These are phyloP conservation scores for Drosophila insularis DNA, from an alignment of 1,140 invertebrate genomes.

Conservation along the genomic window DNA sequence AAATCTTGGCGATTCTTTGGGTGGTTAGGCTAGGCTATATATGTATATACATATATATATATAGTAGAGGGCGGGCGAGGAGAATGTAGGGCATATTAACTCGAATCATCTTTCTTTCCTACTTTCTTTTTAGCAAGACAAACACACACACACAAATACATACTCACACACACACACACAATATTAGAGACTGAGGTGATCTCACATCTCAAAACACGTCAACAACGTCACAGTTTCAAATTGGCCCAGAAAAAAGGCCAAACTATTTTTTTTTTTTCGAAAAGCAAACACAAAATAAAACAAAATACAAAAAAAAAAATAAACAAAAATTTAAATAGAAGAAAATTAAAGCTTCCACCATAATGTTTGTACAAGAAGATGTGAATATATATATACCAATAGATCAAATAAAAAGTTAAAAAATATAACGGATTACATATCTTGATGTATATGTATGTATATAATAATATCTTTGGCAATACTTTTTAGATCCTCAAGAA, in stretches of 20 bases:
- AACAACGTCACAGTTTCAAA: conserved; percentile 81
- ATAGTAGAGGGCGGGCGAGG: not conserved
- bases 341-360: not conserved
- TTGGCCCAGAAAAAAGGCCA: conserved; percentile 58
- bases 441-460: not conserved
- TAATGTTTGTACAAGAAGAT: not conserved
- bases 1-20: not conserved
- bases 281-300: conserved; percentile 25
- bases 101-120: not conserved
- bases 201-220: conserved; percentile 44
- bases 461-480: not conserved
- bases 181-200: conserved; percentile 32
- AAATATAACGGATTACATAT: not conserved
- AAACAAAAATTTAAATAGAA: not conserved
- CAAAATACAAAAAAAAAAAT: conserved; percentile 23
- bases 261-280: conserved; percentile 18
- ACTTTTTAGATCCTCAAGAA: no score
- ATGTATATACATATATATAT: not conserved
- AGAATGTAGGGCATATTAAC: not conserved
- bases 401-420: not conserved
- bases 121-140: conserved; percentile 43
- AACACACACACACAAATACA: conserved; percentile 4
- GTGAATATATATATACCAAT: not conserved
- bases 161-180: conserved; percentile 32
- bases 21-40: not conserved